Evolutionary conservation across 53 echinoderm and acorn worm genomes (phyloP).

Genomic region (Echinometra lucunter): DNA sequence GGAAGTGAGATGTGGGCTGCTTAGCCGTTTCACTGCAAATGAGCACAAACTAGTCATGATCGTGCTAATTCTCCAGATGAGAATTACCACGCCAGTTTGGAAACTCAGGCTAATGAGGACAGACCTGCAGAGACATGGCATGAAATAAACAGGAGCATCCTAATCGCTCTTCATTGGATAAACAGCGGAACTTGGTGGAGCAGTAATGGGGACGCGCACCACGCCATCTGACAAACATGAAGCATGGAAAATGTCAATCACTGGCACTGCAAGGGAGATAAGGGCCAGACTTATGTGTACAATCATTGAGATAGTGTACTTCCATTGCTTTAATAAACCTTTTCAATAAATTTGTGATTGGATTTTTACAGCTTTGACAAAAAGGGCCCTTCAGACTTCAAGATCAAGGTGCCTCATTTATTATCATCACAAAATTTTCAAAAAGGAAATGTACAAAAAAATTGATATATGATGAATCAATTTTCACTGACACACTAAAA

Average conservation of each 20-base stretch:
- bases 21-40: too few relatives aligned
- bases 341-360: background rate
- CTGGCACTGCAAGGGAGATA: background rate
- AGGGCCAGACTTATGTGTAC: background rate
- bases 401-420: too few relatives aligned
- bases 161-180: slow-evolving; percentile 49
- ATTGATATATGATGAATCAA: too few relatives aligned
- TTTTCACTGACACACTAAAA: too few relatives aligned
- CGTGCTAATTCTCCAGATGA: too few relatives aligned
- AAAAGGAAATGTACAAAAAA: too few relatives aligned
- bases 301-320: background rate
- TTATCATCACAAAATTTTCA: too few relatives aligned
- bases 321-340: background rate
- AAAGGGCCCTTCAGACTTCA: too few relatives aligned
- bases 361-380: background rate
- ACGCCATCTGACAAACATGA: slow-evolving; percentile 37
- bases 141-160: slow-evolving; percentile 21
- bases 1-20: too few relatives aligned
- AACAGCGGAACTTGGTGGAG: background rate
- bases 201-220: slow-evolving; percentile 11
- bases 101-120: too few relatives aligned
- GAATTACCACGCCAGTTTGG: too few relatives aligned
- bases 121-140: background rate
- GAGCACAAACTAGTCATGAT: too few relatives aligned
- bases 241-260: slow-evolving; percentile 28